Evolutionary conservation across 1,140 invertebrate genomes (phyloP).

Genomic region (Holotrichia oblita): DNA sequence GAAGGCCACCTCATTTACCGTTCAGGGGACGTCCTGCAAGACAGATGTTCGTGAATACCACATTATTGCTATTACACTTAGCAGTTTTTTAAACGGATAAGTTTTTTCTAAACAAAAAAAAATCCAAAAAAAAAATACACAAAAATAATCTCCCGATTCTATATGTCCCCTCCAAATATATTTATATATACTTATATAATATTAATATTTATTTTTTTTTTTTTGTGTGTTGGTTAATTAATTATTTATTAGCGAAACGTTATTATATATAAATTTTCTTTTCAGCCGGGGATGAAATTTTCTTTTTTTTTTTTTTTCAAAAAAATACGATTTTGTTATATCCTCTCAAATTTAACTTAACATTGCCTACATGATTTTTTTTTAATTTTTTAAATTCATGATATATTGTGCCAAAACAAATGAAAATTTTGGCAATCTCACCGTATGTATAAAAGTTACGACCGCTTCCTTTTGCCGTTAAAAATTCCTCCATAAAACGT

Average conservation of each 20-base stretch:
- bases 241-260: neutral
- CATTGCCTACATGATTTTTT: no score
- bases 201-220: conserved; percentile 20
- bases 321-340: neutral
- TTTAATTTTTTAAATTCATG: no score
- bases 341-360: no score
- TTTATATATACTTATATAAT: conserved; percentile 10
- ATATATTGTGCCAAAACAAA: no score
- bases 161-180: conserved; percentile 47
- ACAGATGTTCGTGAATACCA: conserved; percentile 93
- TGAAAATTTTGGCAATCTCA: no score
- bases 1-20: conserved; percentile 99
- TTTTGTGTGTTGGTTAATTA: conserved; percentile 15
- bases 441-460: no score
- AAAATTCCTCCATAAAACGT: no score
- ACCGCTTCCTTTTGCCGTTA: no score
- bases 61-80: conserved; percentile 53
- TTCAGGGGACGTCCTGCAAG: conserved; percentile 96
- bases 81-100: conserved; percentile 52
- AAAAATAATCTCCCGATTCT: conserved; percentile 18
- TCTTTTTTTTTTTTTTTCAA: neutral
- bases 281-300: conserved; percentile 49
- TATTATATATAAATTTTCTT: conserved; percentile 48
- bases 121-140: conserved; percentile 36
- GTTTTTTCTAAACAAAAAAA: conserved; percentile 45